Evolutionary conservation across 2,113 vertebrate genomes (phyloP).

Genomic region (Sylvilagus bachmani): DNA sequence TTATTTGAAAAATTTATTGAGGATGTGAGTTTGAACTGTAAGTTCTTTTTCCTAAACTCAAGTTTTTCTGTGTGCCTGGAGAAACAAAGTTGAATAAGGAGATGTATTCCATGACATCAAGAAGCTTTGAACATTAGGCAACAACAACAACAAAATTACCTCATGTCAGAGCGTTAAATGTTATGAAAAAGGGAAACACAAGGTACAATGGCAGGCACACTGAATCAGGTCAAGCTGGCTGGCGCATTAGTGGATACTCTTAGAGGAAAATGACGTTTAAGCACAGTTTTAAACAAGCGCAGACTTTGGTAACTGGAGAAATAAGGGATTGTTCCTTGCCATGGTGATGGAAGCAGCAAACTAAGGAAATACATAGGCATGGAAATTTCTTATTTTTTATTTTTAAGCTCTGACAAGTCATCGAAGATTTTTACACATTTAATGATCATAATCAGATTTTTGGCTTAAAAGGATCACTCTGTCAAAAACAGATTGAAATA

Average conservation of each 20-base stretch:
- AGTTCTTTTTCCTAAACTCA: neutral
- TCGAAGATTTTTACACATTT: neutral
- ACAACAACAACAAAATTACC: neutral
- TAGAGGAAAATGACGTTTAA: neutral
- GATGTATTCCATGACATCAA: neutral
- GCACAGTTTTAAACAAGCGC: neutral
- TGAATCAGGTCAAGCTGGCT: neutral
- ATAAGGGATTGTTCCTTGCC: fast-evolving
- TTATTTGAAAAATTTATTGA: neutral
- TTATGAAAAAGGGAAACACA: neutral
- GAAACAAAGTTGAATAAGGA: neutral
- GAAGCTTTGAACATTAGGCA: neutral
- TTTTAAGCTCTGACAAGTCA: neutral
- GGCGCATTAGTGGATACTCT: neutral
- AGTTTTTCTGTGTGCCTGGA: neutral
- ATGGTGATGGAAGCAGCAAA: neutral
- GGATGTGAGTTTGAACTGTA: neutral
- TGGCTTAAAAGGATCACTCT: neutral
- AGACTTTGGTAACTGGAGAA: neutral
- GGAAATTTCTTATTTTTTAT: neutral
- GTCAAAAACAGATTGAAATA: neutral
- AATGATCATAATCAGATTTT: neutral
- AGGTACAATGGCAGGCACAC: neutral
- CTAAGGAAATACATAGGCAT: neutral
- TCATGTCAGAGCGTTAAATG: neutral